These are phyloP conservation scores for Copidosoma floridanum DNA, from an alignment of 1,140 invertebrate species.

Conservation along the genomic window DNA sequence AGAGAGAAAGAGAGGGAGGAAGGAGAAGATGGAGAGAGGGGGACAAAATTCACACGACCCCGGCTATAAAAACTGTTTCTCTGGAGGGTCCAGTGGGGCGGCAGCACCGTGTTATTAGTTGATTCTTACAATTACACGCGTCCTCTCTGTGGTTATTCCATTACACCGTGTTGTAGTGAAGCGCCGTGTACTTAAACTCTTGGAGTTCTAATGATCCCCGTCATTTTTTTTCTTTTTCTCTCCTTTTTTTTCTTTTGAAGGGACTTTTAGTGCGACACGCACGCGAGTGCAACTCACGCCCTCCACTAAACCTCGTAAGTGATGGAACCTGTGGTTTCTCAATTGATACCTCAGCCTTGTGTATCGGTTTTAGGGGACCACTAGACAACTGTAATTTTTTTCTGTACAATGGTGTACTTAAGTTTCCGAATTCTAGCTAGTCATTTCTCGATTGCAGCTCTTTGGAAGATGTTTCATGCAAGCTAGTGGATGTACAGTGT, in stretches of 20 bases:
- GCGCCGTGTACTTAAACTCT: conserved; percentile 13
- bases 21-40: conserved; percentile 27
- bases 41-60: conserved; percentile 23
- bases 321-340: too few species aligned
- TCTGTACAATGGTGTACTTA: too few species aligned
- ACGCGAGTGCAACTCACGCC: conserved; percentile 4
- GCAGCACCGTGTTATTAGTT: conserved; percentile 48
- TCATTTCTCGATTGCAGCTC: too few species aligned
- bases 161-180: conserved; percentile 32
- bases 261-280: too few species aligned
- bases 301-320: too few species aligned
- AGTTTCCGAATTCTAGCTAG: too few species aligned
- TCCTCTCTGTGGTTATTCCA: conserved; percentile 46
- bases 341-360: too few species aligned
- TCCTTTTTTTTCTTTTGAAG: background rate
- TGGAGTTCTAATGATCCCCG: background rate
- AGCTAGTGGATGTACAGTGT: too few species aligned
- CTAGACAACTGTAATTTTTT: too few species aligned
- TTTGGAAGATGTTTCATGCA: too few species aligned
- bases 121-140: conserved; percentile 45
- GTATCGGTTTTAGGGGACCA: too few species aligned
- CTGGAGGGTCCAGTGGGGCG: conserved; percentile 32
- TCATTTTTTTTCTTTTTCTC: background rate
- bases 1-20: background rate
- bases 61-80: conserved; percentile 32